phyloP scores from a whole-genome alignment of 1,140 invertebrate species.

The Oscheius sp. region DNA sequence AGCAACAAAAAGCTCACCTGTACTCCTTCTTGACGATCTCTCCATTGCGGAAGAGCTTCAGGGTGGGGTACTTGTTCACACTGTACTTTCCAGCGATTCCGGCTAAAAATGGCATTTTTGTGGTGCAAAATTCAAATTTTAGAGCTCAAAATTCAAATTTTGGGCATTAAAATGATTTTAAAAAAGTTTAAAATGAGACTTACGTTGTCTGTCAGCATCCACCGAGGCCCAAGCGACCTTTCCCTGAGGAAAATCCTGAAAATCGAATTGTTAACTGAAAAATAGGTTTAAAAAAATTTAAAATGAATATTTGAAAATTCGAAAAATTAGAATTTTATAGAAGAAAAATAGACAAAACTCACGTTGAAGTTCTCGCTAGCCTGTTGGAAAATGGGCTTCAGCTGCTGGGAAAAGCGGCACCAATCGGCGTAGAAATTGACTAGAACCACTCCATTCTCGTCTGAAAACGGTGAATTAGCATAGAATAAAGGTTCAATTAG shows the following conservation, averaged over 20 bases:
- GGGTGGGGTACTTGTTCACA: slow-evolving; percentile 95
- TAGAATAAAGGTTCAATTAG: not conserved
- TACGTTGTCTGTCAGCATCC: slow-evolving; percentile 88
- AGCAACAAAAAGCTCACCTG: slow-evolving; percentile 64
- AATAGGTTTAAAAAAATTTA: too few species aligned
- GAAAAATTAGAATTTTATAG: not conserved
- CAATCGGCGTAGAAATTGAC: slow-evolving; percentile 98
- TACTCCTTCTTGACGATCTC: slow-evolving; percentile 90
- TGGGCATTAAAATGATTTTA: slow-evolving; percentile 2
- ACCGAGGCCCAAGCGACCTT: slow-evolving; percentile 91
- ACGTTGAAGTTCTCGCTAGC: slow-evolving; percentile 74
- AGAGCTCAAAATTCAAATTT: too few species aligned
- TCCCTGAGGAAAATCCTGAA: slow-evolving; percentile 66
- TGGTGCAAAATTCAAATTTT: not conserved
- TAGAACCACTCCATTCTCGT: slow-evolving; percentile 76
- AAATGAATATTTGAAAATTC: too few species aligned
- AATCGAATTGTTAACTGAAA: too few species aligned
- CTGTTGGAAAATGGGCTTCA: slow-evolving; percentile 92
- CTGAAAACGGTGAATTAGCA: too few species aligned
- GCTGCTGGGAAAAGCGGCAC: slow-evolving; percentile 79
- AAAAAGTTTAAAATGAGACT: slow-evolving; percentile 57
- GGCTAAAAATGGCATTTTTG: slow-evolving; percentile 64
- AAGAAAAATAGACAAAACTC: slow-evolving; percentile 11
- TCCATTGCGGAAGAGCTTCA: slow-evolving; percentile 93
- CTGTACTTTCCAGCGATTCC: slow-evolving; percentile 83